These are phyloP conservation scores for Tapera naevia DNA, from an alignment of 2,797 vertebrate genomes.

Conservation along the genomic window DNA sequence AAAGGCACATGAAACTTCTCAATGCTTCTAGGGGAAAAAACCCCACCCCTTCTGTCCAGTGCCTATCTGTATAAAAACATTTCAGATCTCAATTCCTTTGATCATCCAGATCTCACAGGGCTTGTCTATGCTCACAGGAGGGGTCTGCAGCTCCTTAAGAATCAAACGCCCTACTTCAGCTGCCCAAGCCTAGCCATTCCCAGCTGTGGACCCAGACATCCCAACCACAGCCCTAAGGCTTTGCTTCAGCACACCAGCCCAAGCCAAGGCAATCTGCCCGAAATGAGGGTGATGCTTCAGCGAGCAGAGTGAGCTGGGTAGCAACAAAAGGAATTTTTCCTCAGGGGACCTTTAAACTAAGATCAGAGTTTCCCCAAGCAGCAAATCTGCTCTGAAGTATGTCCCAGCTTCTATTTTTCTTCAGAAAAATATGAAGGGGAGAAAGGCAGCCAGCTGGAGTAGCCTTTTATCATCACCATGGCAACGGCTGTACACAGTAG, in stretches of 20 bases:
- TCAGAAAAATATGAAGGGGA: neutral
- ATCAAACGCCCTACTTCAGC: neutral
- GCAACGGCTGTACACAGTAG: neutral
- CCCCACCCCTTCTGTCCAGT: neutral
- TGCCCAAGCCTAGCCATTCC: neutral
- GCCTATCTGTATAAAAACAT: neutral
- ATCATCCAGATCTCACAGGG: neutral
- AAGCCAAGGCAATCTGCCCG: neutral
- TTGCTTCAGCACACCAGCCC: fast-evolving
- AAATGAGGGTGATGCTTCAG: neutral
- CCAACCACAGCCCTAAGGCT: fast-evolving
- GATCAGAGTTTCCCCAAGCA: neutral
- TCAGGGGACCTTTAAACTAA: neutral
- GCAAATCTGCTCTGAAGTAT: neutral
- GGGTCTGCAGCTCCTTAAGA: neutral
- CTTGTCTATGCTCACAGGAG: neutral
- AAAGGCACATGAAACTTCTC: neutral
- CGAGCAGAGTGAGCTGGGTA: neutral
- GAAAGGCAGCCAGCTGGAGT: neutral
- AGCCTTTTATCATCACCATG: neutral
- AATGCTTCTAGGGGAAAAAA: neutral
- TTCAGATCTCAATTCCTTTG: neutral
- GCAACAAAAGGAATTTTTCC: neutral
- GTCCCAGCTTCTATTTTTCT: neutral
- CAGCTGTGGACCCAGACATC: neutral